These are phyloP conservation scores for Naso thynnoides DNA, from an alignment of 2,797 vertebrate genomes.

Conservation along the genomic window DNA sequence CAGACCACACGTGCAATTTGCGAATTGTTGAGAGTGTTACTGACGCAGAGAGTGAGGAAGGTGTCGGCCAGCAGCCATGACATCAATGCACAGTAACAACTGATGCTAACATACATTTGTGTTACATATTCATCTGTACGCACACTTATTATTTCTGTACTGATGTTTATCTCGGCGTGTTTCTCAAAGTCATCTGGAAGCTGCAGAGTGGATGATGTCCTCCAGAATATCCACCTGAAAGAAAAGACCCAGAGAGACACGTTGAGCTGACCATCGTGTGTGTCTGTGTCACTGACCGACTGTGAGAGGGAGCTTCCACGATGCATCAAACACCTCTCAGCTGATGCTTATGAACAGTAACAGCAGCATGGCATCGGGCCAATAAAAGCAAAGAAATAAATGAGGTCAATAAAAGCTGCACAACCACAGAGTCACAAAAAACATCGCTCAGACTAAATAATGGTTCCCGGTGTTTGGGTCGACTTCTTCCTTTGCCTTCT, in stretches of 20 bases:
- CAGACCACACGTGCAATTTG: too few relatives aligned
- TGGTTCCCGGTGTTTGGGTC: not conserved
- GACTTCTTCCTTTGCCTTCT: too few relatives aligned
- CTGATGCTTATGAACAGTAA: not conserved
- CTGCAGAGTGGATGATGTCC: conserved; percentile 66
- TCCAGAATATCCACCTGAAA: conserved; percentile 75
- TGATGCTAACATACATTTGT: not conserved
- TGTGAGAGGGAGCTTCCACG: not conserved
- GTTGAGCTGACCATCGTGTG: not conserved
- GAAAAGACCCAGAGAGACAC: conserved; percentile 28
- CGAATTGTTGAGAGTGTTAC: too few relatives aligned
- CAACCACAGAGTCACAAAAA: not conserved
- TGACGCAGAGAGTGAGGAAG: too few relatives aligned
- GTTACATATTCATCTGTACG: not conserved
- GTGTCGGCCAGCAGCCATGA: too few relatives aligned
- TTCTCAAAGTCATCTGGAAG: conserved; percentile 58
- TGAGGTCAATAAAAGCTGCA: not conserved
- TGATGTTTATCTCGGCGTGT: not conserved
- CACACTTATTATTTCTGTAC: not conserved
- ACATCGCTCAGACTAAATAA: not conserved
- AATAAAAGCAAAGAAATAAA: not conserved
- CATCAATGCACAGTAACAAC: too few relatives aligned
- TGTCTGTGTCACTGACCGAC: not conserved
- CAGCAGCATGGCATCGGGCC: not conserved
- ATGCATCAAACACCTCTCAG: not conserved